Conservation (phyloP, 2,113 vertebrate genomes). For the Stegostoma tigrinum region DNA sequence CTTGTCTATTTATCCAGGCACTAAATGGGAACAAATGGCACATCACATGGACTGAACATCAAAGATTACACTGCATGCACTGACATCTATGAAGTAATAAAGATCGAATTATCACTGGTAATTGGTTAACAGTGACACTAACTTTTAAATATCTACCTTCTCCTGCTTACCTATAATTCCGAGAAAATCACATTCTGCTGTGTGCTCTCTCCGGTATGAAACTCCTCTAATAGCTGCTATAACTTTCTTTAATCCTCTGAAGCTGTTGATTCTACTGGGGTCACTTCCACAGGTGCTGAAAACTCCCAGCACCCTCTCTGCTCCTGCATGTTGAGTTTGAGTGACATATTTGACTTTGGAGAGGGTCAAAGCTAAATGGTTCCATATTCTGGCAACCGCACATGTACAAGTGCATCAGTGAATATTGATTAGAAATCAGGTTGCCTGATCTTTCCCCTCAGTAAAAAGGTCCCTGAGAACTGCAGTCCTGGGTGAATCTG, state of each 20-base stretch:
- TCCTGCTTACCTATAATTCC: background rate
- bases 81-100: background rate
- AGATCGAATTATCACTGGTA: background rate
- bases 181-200: background rate
- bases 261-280: background rate
- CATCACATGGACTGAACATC: background rate
- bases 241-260: background rate
- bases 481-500: background rate
- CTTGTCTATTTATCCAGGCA: background rate
- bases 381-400: background rate
- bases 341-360: background rate
- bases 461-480: background rate
- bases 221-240: background rate
- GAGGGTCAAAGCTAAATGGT: background rate
- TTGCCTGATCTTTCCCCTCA: background rate
- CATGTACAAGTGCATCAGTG: background rate
- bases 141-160: background rate
- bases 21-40: background rate
- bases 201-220: background rate
- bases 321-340: background rate
- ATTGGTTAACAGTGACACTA: background rate
- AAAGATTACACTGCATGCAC: background rate
- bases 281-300: background rate
- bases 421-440: background rate
- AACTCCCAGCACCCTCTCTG: background rate